These are phyloP conservation scores for Acheta domesticus DNA, from an alignment of 2,888 invertebrate genomes.

Conservation along the genomic window DNA sequence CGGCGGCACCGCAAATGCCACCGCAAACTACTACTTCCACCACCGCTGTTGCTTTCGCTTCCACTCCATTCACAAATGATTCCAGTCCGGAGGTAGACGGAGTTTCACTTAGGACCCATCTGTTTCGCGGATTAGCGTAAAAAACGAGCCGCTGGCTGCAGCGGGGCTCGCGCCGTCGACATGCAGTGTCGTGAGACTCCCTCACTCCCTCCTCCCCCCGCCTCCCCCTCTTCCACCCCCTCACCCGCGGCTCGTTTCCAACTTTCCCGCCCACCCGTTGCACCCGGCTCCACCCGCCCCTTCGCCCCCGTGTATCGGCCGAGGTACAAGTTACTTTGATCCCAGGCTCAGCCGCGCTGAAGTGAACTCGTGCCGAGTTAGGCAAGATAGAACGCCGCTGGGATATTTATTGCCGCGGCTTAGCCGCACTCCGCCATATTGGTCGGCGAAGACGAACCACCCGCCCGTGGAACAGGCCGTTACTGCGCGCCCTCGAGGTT, in stretches of 20 bases:
- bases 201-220: not conserved
- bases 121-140: conserved; percentile 3
- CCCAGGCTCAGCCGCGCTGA: conserved; percentile 3
- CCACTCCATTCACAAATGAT: too few species aligned
- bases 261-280: too few species aligned
- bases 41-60: too few species aligned
- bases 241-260: not conserved
- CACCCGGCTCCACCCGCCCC: not conserved
- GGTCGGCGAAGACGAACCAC: not conserved
- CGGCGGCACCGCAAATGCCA: too few species aligned
- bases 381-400: conserved; percentile 1
- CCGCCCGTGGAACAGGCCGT: not conserved
- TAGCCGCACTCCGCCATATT: not conserved
- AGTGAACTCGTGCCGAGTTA: not conserved
- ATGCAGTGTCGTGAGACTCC: not conserved
- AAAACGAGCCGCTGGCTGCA: not conserved
- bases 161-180: not conserved
- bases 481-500: too few species aligned
- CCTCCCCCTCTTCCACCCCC: not conserved
- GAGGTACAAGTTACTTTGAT: conserved; percentile 3
- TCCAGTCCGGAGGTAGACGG: not conserved
- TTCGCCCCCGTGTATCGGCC: not conserved
- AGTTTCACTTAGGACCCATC: not conserved
- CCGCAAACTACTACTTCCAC: too few species aligned
- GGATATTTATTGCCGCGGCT: not conserved